A percentile compares a stretch with the other conserved stretches of the same genome.
These are phyloP conservation scores for Drosophila albomicans DNA, from an alignment of 1,140 invertebrate genomes.

Conservation along the genomic window DNA sequence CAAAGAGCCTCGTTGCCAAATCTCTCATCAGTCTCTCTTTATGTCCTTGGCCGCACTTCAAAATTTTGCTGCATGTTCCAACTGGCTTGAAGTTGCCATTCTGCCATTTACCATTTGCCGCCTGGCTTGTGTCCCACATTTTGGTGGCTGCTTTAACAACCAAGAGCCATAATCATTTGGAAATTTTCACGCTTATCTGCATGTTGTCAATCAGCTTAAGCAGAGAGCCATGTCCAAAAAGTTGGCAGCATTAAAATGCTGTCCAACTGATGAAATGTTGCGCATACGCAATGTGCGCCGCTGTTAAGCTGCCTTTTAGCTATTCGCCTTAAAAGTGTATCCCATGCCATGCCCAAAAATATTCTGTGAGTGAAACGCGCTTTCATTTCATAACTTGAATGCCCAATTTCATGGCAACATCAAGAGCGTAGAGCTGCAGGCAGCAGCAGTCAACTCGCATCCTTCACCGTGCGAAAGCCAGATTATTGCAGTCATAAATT, in stretches of 20 bases:
- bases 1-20: slow-evolving; percentile 16
- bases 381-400: slow-evolving; percentile 46
- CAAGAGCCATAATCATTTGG: slow-evolving; percentile 53
- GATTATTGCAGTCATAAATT: slow-evolving; percentile 79
- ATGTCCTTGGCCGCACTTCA: slow-evolving; percentile 10
- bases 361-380: not conserved
- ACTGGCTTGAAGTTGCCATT: slow-evolving; percentile 27
- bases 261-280: slow-evolving; percentile 30
- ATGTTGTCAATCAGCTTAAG: slow-evolving; percentile 46
- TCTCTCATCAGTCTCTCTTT: slow-evolving; percentile 30
- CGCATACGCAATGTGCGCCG: slow-evolving; percentile 30
- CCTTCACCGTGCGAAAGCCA: slow-evolving; percentile 13
- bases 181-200: slow-evolving; percentile 41
- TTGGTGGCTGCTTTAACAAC: slow-evolving; percentile 46
- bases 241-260: slow-evolving; percentile 12
- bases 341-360: not conserved
- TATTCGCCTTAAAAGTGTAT: slow-evolving; percentile 10
- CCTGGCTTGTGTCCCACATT: slow-evolving; percentile 4
- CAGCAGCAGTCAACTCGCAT: not conserved
- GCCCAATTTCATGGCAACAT: slow-evolving; percentile 38
- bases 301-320: not conserved
- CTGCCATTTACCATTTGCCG: not conserved
- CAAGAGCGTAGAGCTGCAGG: not conserved
- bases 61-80: slow-evolving; percentile 13
- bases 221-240: not conserved